A percentile compares a stretch with the other conserved stretches of the same genome.
These are phyloP conservation scores for Spongilla lacustris DNA, from an alignment of 37 sponge, comb jelly and placozoan species.

Conservation along the genomic window DNA sequence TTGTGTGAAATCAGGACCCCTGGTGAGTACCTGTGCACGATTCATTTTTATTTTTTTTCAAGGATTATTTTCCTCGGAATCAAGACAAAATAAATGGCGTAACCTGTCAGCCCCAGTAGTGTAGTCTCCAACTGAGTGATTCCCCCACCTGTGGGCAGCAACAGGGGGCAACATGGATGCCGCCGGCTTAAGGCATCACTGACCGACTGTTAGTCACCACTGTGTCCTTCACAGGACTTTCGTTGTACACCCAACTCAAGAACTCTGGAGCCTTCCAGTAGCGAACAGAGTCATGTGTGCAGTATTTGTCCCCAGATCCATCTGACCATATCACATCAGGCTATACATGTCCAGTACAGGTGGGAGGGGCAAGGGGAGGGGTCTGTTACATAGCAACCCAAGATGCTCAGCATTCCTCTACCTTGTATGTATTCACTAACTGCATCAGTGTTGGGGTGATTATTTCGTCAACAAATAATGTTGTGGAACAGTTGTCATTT, in stretches of 20 bases:
- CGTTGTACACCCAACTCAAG: constrained; percentile 82
- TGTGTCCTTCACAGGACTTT: constrained; percentile 70
- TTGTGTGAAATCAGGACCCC: constrained; percentile 49
- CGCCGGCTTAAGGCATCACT: neutral
- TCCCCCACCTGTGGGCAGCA: constrained; percentile 63
- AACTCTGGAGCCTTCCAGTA: constrained; percentile 83
- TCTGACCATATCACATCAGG: constrained; percentile 81
- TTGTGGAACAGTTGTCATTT: constrained; percentile 54
- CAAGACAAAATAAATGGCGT: too few species aligned
- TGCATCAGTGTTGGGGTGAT: constrained; percentile 72
- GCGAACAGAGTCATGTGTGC: constrained; percentile 58
- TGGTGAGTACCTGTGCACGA: constrained; percentile 46
- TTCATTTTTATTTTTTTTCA: neutral
- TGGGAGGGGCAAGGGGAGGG: neutral
- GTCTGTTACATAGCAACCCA: too few species aligned
- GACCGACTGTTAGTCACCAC: constrained; percentile 62
- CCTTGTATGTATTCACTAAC: constrained; percentile 61
- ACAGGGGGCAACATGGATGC: too few species aligned
- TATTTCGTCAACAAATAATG: constrained; percentile 68
- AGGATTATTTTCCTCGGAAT: neutral
- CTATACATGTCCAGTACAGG: neutral
- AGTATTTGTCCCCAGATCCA: constrained; percentile 67
- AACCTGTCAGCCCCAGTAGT: constrained; percentile 72
- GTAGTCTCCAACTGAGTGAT: constrained; percentile 62
- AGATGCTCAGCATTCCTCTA: neutral